Conservation (phyloP, 2,888 invertebrate species). For the Acleris literana region DNA sequence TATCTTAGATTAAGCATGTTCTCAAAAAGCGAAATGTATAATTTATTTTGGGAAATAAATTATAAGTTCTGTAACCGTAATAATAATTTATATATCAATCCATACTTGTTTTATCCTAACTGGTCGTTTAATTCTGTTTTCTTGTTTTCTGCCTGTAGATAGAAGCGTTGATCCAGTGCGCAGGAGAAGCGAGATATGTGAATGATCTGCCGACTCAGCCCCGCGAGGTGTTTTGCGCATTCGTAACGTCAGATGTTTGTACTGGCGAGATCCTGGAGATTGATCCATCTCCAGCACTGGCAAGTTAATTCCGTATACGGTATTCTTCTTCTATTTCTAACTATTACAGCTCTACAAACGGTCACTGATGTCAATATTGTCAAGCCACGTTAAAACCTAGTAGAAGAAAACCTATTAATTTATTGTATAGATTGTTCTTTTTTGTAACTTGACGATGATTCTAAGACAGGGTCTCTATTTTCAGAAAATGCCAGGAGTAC, state of each 20-base stretch:
- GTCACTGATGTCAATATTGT: too few relatives aligned
- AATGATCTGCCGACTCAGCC: conserved; percentile 84
- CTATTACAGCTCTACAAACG: too few relatives aligned
- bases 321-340: too few relatives aligned
- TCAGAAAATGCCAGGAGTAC: conserved; percentile 86
- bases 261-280: conserved; percentile 84
- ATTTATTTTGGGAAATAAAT: too few relatives aligned
- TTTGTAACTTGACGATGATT: background rate
- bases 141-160: conserved; percentile 30
- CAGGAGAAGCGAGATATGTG: conserved; percentile 87
- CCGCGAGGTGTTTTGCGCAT: conserved; percentile 87
- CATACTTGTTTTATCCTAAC: too few relatives aligned
- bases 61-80: too few relatives aligned
- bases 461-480: conserved; percentile 40
- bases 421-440: background rate
- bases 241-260: conserved; percentile 82
- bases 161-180: conserved; percentile 70
- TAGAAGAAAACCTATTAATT: background rate
- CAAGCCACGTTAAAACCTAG: background rate
- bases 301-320: conserved; percentile 49
- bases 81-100: too few relatives aligned
- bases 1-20: too few relatives aligned
- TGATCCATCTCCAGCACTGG: conserved; percentile 86
- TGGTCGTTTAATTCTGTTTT: too few relatives aligned
- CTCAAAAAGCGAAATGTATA: too few relatives aligned